phyloP scores from a whole-genome alignment of 2,113 vertebrate species.

The Boulengeromyrus knoepffleri region DNA sequence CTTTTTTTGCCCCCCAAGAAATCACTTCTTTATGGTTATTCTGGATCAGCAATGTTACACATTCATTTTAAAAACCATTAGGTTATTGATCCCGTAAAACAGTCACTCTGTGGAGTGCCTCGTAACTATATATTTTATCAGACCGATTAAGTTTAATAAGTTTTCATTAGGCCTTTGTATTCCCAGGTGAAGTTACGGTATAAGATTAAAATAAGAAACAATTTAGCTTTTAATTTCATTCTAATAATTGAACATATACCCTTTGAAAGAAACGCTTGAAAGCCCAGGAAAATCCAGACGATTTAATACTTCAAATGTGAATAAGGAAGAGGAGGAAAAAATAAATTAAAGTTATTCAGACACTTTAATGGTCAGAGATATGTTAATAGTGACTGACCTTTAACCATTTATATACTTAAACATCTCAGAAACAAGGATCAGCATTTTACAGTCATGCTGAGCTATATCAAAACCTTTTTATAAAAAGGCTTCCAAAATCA shows the following conservation, averaged over 20 bases:
- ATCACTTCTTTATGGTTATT: background rate
- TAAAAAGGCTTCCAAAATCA: background rate
- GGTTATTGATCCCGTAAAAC: background rate
- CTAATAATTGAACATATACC: background rate
- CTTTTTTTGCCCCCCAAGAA: background rate
- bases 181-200: background rate
- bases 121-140: background rate
- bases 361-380: background rate
- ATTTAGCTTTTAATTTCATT: conserved; percentile 5
- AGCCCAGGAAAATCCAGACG: background rate
- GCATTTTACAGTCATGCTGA: background rate
- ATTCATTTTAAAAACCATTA: background rate
- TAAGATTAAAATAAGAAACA: background rate
- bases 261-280: background rate
- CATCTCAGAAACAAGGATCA: background rate
- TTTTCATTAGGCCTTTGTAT: background rate
- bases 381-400: background rate
- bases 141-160: background rate
- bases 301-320: background rate
- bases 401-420: background rate
- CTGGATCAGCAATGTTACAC: background rate
- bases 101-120: background rate
- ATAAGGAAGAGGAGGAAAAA: background rate
- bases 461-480: background rate
- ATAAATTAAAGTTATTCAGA: background rate